Evolutionary conservation across 2,113 vertebrate species (phyloP).

Genomic region (Tor tambroides): DNA sequence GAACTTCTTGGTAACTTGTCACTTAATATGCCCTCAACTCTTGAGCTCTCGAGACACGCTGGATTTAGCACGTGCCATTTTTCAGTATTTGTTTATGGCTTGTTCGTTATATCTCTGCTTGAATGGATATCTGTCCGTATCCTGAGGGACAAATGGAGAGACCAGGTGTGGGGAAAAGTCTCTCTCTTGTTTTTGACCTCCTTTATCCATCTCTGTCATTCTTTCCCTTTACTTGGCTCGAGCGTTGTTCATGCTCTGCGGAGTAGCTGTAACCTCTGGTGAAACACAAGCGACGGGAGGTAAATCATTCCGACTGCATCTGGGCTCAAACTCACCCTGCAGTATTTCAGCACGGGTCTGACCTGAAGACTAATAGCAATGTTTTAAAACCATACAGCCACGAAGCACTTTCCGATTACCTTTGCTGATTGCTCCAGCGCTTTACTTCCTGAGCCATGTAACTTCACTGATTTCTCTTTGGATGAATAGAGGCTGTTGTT

Average conservation of each 20-base stretch:
- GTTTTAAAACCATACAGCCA: constrained; percentile 32
- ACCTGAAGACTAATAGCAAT: constrained; percentile 34
- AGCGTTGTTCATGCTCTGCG: constrained; percentile 31
- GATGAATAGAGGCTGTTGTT: constrained; percentile 29
- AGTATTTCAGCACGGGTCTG: constrained; percentile 15
- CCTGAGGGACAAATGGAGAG: constrained; percentile 24
- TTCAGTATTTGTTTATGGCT: neutral
- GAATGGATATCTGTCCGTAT: neutral
- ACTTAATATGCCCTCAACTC: neutral
- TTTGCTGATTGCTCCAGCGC: constrained; percentile 25
- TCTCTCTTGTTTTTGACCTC: constrained; percentile 16
- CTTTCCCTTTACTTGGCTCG: neutral
- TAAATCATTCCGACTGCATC: constrained; percentile 43
- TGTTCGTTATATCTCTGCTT: constrained; percentile 12
- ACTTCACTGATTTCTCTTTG: constrained; percentile 24
- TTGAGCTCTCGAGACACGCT: constrained; percentile 5
- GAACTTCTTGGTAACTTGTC: neutral
- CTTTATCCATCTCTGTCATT: constrained; percentile 38
- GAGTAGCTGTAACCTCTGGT: constrained; percentile 36
- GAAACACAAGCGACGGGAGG: constrained; percentile 22
- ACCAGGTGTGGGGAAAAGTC: constrained; percentile 29
- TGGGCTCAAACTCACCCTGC: constrained; percentile 19
- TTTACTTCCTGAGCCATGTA: constrained; percentile 33
- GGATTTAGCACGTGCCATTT: constrained; percentile 23
- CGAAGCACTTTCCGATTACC: constrained; percentile 35